Evolutionary conservation across 2,797 vertebrate species (phyloP), one percentile per base, ranked within the genome.

Genomic region (Phrynocephalus forsythii): DNA sequence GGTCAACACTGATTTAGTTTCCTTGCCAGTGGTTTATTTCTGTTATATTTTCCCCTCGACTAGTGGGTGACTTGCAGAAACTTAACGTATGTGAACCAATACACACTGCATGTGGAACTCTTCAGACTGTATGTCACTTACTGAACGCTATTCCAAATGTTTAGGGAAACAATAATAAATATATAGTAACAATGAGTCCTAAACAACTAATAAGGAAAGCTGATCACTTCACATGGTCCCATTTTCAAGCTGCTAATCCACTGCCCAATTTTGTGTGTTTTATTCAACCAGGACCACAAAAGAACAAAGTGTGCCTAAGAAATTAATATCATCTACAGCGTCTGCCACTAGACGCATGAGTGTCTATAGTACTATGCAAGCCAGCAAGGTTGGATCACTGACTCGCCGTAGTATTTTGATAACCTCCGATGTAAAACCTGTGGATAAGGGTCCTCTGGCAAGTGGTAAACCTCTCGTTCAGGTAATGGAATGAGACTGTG

Each of bases 341-440:
- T 88, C 87, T 56, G 20, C 3, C 52, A 20, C 5, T 5, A 75
- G 91, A 6, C 91, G 84, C 86, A 28, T 72, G 38, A 95, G 90
- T 87, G 81, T 93, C 0, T 0, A 1, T 0, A 92, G 94, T 7
- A 9, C 9, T 2, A 85, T 56, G 26, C 94, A 90, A 30, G 72
- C 33, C 63, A 96, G 92, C 81, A 33, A 83, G 11, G 24, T 83
- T 0, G 87, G 85, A 0, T 95, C 94, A 1, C 2, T 73, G 0
- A 95, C 92, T 83, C 88, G 95, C 5, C 96, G 79, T 68, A 95
- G 96, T 11, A 89, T 95, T 0, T 90, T 94, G 71, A 86, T 93
- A 4, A 56, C 87, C 0, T 92, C 90, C 0, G 95, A 96, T 6
- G 94, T 94, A 93, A 97, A 90, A 92, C 33, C 95, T 3, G 68